These are phyloP conservation scores for Aricia agestis DNA, from an alignment of 1,140 invertebrate genomes.

Conservation along the genomic window DNA sequence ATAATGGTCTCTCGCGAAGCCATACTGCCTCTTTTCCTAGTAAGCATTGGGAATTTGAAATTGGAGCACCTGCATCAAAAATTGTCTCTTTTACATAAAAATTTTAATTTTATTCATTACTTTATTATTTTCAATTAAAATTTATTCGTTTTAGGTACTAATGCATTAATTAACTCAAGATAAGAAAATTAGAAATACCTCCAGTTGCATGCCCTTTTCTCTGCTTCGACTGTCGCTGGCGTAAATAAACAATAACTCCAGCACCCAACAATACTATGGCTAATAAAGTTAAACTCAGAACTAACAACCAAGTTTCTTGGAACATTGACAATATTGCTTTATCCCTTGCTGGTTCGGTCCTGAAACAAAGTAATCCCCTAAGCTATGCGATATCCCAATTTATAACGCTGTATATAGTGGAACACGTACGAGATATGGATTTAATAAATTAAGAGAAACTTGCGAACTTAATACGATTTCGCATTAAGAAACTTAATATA, in stretches of 20 bases:
- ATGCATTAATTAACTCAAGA: no score
- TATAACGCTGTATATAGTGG: neutral
- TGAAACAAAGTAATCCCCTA: constrained; percentile 35
- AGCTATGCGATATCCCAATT: constrained; percentile 18
- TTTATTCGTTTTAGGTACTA: no score
- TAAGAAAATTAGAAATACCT: constrained; percentile 33
- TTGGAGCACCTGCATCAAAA: constrained; percentile 46
- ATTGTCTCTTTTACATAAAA: no score
- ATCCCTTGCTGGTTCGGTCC: constrained; percentile 67
- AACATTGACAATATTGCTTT: constrained; percentile 69
- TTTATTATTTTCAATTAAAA: no score
- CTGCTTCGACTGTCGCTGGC: constrained; percentile 54
- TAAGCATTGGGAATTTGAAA: constrained; percentile 63
- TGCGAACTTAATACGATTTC: neutral
- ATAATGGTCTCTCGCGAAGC: constrained; percentile 62
- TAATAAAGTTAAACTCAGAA: constrained; percentile 59
- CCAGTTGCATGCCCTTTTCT: constrained; percentile 59
- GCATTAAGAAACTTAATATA: neutral
- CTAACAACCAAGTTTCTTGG: constrained; percentile 70
- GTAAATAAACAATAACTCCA: constrained; percentile 58
- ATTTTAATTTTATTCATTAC: no score
- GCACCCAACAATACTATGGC: constrained; percentile 53
- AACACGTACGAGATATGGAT: constrained; percentile 1
- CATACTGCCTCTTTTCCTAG: constrained; percentile 67
- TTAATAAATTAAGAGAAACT: constrained; percentile 5